phyloP scores from a whole-genome alignment of 2,797 vertebrate species.

The Monodelphis domestica region DNA sequence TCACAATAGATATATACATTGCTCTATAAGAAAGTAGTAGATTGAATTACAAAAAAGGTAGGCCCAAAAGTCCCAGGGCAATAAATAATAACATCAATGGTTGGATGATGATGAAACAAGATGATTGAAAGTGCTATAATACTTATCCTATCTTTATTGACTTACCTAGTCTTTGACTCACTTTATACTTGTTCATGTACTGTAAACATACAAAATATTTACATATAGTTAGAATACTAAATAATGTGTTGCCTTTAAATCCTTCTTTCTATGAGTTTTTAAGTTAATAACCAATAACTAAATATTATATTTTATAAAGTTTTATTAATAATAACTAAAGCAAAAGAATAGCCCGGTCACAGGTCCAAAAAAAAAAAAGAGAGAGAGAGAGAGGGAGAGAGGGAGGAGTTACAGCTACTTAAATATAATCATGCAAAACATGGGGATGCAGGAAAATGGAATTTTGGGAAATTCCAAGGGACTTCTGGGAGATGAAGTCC shows the following conservation, averaged over 20 bases:
- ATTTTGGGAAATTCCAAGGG: no score
- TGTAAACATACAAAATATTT: background rate
- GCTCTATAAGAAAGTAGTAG: background rate
- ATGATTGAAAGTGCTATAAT: background rate
- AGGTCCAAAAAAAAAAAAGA: no score
- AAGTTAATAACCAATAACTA: no score
- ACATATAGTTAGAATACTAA: background rate
- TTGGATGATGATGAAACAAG: background rate
- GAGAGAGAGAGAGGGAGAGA: no score
- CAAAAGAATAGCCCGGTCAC: no score
- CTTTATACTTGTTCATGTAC: background rate
- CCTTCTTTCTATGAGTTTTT: no score
- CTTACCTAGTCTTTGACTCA: background rate
- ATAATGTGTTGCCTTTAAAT: background rate
- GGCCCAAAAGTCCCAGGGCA: background rate
- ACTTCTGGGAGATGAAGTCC: no score
- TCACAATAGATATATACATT: background rate
- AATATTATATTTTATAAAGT: no score
- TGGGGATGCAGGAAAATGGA: no score
- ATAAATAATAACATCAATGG: background rate
- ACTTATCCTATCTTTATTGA: background rate
- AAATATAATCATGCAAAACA: no score
- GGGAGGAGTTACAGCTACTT: no score
- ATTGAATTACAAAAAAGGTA: background rate
- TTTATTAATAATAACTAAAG: no score